Evolutionary conservation across 2,888 invertebrate species (phyloP).

Genomic region (Thereva nobilitata): DNA sequence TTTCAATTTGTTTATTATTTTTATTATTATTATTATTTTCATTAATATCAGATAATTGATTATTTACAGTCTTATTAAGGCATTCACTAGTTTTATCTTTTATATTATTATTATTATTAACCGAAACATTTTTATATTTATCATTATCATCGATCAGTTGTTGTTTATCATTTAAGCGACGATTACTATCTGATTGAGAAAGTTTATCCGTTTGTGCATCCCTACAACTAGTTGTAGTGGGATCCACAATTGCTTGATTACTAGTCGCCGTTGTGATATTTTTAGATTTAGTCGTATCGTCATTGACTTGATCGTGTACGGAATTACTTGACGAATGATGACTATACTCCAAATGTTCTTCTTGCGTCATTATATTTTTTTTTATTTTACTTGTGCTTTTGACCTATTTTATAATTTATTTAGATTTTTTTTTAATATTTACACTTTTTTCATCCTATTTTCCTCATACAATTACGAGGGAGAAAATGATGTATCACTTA

Average conservation of each 20-base stretch:
- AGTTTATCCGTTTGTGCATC: not conserved
- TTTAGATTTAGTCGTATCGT: constrained; percentile 38
- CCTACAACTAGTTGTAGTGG: not conserved
- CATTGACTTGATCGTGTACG: constrained; percentile 37
- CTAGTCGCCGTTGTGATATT: constrained; percentile 23
- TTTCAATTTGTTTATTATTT: not conserved
- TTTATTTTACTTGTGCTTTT: not conserved
- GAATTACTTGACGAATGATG: constrained; percentile 36
- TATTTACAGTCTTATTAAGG: constrained; percentile 8
- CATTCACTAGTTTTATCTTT: not conserved
- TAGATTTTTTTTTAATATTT: too few relatives aligned
- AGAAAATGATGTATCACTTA: not conserved
- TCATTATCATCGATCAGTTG: not conserved
- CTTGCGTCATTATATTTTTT: constrained; percentile 39
- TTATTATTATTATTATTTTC: not conserved
- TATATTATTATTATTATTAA: not conserved
- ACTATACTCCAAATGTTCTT: constrained; percentile 38
- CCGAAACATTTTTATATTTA: not conserved
- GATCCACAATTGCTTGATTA: constrained; percentile 11
- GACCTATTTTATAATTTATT: not conserved
- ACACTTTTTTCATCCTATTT: too few relatives aligned
- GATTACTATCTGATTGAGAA: not conserved
- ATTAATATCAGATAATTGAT: constrained; percentile 1
- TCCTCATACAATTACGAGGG: too few relatives aligned
- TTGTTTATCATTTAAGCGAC: not conserved